Evolutionary conservation across 2,888 invertebrate species (phyloP).

Genomic region (Nephrotoma appendiculata): DNA sequence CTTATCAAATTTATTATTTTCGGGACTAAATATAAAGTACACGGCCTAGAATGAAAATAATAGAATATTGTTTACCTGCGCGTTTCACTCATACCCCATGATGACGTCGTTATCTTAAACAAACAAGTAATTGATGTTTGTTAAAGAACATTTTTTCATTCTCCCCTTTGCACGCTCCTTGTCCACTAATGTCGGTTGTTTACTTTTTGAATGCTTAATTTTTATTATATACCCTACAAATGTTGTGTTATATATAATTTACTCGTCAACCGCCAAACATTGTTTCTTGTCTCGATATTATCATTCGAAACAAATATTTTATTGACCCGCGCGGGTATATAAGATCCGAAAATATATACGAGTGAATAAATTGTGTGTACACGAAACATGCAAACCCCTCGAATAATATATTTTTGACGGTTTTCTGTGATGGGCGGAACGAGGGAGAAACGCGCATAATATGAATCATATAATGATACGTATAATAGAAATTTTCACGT

Average conservation of each 20-base stretch:
- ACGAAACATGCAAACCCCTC: background rate
- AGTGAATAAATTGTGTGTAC: background rate
- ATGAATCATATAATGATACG: background rate
- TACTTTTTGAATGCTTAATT: background rate
- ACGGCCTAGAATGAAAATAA: background rate
- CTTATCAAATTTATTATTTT: background rate
- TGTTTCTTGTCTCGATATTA: background rate
- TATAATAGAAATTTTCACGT: background rate
- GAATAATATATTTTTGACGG: background rate
- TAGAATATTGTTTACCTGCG: background rate
- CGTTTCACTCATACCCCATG: background rate
- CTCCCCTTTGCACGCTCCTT: background rate
- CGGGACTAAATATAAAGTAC: background rate
- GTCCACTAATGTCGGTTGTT: background rate
- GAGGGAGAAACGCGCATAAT: background rate
- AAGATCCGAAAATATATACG: background rate
- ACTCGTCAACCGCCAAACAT: background rate
- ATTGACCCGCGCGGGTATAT: background rate
- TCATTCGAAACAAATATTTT: background rate
- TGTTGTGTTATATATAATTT: background rate
- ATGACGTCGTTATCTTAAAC: background rate
- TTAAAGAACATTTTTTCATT: background rate
- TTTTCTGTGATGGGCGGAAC: background rate
- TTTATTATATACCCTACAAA: background rate
- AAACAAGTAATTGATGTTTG: background rate